These are phyloP conservation scores for Piezodorus guildinii DNA, from an alignment of 1,140 invertebrate genomes.

Conservation along the genomic window DNA sequence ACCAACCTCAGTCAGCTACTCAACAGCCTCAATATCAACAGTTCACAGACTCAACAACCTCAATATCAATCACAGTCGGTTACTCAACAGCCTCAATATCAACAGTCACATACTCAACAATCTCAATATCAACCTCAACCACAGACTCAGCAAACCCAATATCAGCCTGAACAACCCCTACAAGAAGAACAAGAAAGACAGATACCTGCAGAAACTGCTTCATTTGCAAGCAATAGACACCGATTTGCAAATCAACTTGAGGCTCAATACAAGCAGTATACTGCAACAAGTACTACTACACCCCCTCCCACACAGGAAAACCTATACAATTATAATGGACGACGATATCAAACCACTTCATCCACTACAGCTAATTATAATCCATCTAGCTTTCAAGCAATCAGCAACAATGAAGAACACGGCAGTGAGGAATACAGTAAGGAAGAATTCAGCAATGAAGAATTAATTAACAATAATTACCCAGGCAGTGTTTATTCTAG, in stretches of 20 bases:
- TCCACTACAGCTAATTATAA: not conserved
- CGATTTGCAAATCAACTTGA: conserved; percentile 24
- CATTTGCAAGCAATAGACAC: conserved; percentile 46
- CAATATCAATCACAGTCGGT: not conserved
- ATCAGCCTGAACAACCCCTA: too few relatives aligned
- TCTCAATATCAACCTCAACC: not conserved
- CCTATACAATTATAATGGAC: not conserved
- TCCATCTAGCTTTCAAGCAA: too few relatives aligned
- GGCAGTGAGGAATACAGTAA: too few relatives aligned
- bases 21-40: not conserved
- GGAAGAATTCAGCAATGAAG: too few relatives aligned
- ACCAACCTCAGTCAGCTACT: not conserved
- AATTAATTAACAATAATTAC: too few relatives aligned
- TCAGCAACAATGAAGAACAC: too few relatives aligned
- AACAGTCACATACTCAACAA: too few relatives aligned
- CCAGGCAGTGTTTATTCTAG: too few relatives aligned
- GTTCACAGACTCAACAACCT: not conserved
- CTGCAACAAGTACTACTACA: not conserved
- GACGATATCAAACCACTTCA: not conserved
- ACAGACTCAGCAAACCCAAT: too few relatives aligned
- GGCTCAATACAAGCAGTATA: conserved; percentile 1
- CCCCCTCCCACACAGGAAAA: not conserved
- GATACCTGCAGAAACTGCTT: conserved; percentile 58
- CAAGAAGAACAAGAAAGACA: conserved; percentile 44
- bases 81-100: not conserved